These are phyloP conservation scores for Drosophila picticornis DNA, from an alignment of 2,888 invertebrate species.

Conservation along the genomic window DNA sequence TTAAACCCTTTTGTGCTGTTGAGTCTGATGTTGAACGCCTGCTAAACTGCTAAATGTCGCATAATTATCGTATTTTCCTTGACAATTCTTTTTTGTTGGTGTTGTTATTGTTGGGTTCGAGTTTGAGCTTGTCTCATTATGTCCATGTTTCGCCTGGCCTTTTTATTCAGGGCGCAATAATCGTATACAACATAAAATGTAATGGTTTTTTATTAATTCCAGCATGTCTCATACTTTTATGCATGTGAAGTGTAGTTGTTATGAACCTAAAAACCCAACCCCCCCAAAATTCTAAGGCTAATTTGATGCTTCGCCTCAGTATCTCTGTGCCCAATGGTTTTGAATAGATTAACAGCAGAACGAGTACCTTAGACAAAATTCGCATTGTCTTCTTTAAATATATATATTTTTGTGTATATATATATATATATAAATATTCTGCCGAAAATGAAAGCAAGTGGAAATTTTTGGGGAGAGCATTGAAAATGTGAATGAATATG, in stretches of 20 bases:
- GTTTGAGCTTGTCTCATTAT: slow-evolving; percentile 63
- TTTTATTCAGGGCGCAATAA: slow-evolving; percentile 9
- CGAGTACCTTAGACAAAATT: slow-evolving; percentile 12
- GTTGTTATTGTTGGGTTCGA: slow-evolving; percentile 11
- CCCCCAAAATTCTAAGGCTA: slow-evolving; percentile 20
- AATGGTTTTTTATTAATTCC: slow-evolving; percentile 77
- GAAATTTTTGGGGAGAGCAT: background rate
- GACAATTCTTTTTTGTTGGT: slow-evolving; percentile 31
- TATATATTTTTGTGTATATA: background rate
- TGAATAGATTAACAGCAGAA: slow-evolving; percentile 53
- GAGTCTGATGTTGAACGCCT: slow-evolving; percentile 59
- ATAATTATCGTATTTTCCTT: slow-evolving; percentile 80
- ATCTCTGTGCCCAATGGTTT: slow-evolving; percentile 44
- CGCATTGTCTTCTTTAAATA: slow-evolving; percentile 13
- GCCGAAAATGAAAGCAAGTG: background rate
- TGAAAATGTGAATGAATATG: background rate
- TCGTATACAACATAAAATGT: slow-evolving; percentile 60
- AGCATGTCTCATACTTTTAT: slow-evolving; percentile 57
- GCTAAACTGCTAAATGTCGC: slow-evolving; percentile 81
- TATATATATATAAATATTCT: background rate
- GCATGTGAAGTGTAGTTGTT: slow-evolving; percentile 8
- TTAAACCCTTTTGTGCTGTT: slow-evolving; percentile 60
- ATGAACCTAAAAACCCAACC: slow-evolving; percentile 1
- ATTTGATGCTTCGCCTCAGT: slow-evolving; percentile 41
- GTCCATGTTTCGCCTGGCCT: slow-evolving; percentile 13